Evolutionary conservation across 1,140 invertebrate genomes (phyloP).

Genomic region (Macrobrachium rosenbergii): DNA sequence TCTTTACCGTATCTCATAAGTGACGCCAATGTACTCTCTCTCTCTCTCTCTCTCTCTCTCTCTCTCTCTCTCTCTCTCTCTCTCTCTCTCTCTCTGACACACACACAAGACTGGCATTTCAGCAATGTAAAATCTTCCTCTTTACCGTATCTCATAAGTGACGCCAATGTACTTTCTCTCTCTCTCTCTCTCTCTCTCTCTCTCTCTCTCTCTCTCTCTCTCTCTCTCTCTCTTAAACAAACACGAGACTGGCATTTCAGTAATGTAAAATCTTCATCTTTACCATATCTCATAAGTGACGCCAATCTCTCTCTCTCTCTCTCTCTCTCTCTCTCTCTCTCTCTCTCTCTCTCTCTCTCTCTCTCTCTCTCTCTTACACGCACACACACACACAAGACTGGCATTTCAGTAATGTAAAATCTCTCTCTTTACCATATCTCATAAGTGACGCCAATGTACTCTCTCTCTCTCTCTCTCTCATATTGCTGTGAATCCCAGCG

Average conservation of each 20-base stretch:
- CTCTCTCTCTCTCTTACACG: conserved; percentile 11
- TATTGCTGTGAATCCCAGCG: background rate
- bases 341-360: background rate
- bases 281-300: background rate
- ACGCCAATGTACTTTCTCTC: background rate
- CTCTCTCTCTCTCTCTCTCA: conserved; percentile 26
- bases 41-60: conserved; percentile 26
- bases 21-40: background rate
- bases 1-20: background rate
- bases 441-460: background rate
- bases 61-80: conserved; percentile 26
- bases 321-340: background rate
- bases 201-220: conserved; percentile 27
- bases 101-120: background rate
- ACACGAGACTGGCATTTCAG: background rate
- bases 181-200: conserved; percentile 27
- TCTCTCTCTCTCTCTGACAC: conserved; percentile 11
- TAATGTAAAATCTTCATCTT: background rate
- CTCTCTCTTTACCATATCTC: background rate
- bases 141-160: background rate
- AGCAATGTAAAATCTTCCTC: background rate
- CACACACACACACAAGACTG: background rate
- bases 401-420: background rate
- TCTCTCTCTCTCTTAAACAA: conserved; percentile 16
- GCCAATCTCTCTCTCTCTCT: background rate